Conservation (phyloP, 2,888 invertebrate genomes). For the Eupithecia subumbrata region DNA sequence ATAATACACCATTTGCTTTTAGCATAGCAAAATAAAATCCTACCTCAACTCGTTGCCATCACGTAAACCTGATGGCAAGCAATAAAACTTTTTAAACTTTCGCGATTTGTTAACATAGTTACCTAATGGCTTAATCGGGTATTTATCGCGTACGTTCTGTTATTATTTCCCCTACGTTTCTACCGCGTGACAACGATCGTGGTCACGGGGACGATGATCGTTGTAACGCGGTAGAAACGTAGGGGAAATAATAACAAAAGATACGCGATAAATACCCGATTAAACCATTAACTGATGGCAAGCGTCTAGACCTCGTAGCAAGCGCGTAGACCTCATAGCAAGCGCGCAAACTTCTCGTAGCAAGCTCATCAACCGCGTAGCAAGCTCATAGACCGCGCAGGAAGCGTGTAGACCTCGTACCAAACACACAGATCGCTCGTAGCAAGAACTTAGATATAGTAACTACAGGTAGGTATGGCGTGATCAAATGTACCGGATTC, state of each 20-base stretch:
- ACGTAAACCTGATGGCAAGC: neutral
- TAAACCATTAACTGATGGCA: too few relatives aligned
- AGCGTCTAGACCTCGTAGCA: neutral
- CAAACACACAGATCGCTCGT: neutral
- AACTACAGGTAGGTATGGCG: neutral
- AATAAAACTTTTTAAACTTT: too few relatives aligned
- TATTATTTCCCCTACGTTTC: too few relatives aligned
- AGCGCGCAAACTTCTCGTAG: neutral
- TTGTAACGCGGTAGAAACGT: too few relatives aligned
- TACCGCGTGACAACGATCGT: too few relatives aligned
- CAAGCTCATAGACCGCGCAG: neutral
- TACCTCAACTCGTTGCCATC: neutral
- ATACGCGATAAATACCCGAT: too few relatives aligned
- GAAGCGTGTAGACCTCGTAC: neutral
- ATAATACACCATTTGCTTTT: constrained; percentile 32
- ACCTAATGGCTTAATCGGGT: too few relatives aligned
- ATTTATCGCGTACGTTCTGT: too few relatives aligned
- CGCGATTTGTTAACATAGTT: too few relatives aligned
- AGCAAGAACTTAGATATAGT: neutral
- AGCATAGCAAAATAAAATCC: neutral
- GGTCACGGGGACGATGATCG: too few relatives aligned
- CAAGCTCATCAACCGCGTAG: neutral
- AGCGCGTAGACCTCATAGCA: neutral
- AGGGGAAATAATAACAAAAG: too few relatives aligned
- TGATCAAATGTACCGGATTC: too few relatives aligned